A percentile compares a stretch with the other conserved stretches of the same genome.
Evolutionary conservation across 2,888 invertebrate species (phyloP).

Genomic region (Achlya flavicornis): DNA sequence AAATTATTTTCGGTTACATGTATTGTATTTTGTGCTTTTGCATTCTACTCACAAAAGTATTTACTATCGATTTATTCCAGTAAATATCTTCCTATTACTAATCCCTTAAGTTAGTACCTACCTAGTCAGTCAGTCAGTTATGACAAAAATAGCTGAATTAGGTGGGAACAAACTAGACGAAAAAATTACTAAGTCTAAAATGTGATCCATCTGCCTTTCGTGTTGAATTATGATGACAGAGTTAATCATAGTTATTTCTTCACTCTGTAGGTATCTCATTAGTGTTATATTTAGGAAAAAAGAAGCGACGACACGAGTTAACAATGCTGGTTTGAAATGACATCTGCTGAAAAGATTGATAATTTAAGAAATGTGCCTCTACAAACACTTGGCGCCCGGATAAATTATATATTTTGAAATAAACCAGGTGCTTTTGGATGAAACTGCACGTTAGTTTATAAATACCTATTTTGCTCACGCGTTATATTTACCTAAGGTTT

Average conservation of each 20-base stretch:
- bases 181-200: not conserved
- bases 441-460: not conserved
- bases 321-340: conserved; percentile 7
- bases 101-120: too few relatives aligned
- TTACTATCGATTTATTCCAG: too few relatives aligned
- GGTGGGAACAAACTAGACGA: not conserved
- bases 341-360: not conserved
- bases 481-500: too few relatives aligned
- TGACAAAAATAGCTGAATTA: not conserved
- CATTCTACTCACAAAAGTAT: not conserved
- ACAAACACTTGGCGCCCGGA: not conserved
- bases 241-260: not conserved
- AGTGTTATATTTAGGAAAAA: not conserved
- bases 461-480: too few relatives aligned
- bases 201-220: not conserved
- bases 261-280: not conserved
- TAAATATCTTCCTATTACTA: too few relatives aligned
- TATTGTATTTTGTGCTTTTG: conserved; percentile 12
- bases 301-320: not conserved
- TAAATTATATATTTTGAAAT: not conserved
- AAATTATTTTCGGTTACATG: conserved; percentile 26
- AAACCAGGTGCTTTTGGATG: not conserved
- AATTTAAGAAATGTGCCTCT: not conserved
- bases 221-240: not conserved
- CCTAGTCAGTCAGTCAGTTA: too few relatives aligned